Percentiles rank a stretch among this genome's conserved stretches.
phyloP scores from a whole-genome alignment of 23 tunicate genomes.

The Phallusia fumigata region DNA sequence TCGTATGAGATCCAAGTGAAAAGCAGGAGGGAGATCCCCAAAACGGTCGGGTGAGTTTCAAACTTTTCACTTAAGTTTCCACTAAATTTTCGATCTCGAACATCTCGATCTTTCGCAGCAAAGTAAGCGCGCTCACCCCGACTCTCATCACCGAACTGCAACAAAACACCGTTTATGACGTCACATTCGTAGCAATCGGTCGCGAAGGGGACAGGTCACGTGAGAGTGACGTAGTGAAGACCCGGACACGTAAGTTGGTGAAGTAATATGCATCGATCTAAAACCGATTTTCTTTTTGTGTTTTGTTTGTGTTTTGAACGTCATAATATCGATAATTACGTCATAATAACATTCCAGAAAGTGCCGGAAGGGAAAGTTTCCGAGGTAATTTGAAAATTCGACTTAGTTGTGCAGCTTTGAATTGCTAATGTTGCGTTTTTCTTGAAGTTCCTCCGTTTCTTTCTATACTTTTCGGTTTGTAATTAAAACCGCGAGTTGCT shows the following conservation, averaged over 20 bases:
- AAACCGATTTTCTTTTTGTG: background rate
- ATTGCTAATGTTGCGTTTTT: background rate
- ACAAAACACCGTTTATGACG: slow-evolving; percentile 53
- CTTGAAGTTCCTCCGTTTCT: too few species aligned
- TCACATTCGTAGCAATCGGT: slow-evolving; percentile 62
- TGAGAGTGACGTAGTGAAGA: slow-evolving; percentile 43
- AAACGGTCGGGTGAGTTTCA: slow-evolving; percentile 11
- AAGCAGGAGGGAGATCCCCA: background rate
- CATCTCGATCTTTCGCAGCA: too few species aligned
- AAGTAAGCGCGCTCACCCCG: too few species aligned
- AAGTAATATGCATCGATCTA: background rate
- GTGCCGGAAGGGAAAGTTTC: background rate
- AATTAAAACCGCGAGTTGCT: too few species aligned
- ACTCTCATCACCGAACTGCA: slow-evolving; percentile 22
- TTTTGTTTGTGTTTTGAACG: background rate
- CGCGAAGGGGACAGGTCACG: slow-evolving; percentile 54
- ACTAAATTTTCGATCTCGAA: too few species aligned
- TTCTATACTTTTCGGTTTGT: too few species aligned
- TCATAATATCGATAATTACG: background rate
- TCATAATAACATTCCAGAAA: background rate
- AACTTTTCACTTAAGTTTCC: too few species aligned
- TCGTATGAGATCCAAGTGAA: slow-evolving; percentile 29
- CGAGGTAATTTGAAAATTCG: background rate
- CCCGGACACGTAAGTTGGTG: slow-evolving; percentile 55
- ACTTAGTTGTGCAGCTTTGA: background rate